Evolutionary conservation across 2,797 vertebrate species (phyloP).

Genomic region (Moxostoma hubbsi): DNA sequence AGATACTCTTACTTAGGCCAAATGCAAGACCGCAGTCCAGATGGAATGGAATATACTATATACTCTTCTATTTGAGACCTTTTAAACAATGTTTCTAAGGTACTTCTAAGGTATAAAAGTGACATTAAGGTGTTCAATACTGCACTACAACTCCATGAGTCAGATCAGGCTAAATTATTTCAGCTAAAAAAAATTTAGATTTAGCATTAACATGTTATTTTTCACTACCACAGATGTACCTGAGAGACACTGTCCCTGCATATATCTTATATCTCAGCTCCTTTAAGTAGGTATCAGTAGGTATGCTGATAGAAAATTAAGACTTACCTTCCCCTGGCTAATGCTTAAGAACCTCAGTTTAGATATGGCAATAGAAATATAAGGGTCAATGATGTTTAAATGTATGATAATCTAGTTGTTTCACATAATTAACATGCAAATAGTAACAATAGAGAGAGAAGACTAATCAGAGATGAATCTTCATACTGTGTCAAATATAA

Average conservation of each 20-base stretch:
- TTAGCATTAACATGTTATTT: not conserved
- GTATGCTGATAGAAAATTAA: slow-evolving; percentile 93
- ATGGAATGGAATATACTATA: slow-evolving; percentile 58
- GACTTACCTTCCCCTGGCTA: slow-evolving; percentile 99
- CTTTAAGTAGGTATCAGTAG: slow-evolving; percentile 74
- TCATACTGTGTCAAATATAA: slow-evolving; percentile 94
- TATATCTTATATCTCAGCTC: slow-evolving; percentile 70
- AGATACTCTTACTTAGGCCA: slow-evolving; percentile 81
- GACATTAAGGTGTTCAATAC: not conserved
- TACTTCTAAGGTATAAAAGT: slow-evolving; percentile 70
- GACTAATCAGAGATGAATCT: slow-evolving; percentile 90
- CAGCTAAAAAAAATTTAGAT: not conserved
- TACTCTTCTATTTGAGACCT: slow-evolving; percentile 61
- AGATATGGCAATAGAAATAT: slow-evolving; percentile 86
- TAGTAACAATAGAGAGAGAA: slow-evolving; percentile 87
- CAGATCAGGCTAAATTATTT: not conserved
- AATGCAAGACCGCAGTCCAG: slow-evolving; percentile 60
- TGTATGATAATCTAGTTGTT: slow-evolving; percentile 89
- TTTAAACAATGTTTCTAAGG: slow-evolving; percentile 90
- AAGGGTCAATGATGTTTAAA: slow-evolving; percentile 90
- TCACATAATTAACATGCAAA: slow-evolving; percentile 94
- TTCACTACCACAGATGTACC: slow-evolving; percentile 75
- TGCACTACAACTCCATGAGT: not conserved
- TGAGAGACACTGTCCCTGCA: slow-evolving; percentile 88
- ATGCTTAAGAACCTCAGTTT: slow-evolving; percentile 90